Percentiles rank a stretch among this genome's conserved stretches.
Evolutionary conservation across 2,113 vertebrate genomes (phyloP).

Genomic region (Conger conger): DNA sequence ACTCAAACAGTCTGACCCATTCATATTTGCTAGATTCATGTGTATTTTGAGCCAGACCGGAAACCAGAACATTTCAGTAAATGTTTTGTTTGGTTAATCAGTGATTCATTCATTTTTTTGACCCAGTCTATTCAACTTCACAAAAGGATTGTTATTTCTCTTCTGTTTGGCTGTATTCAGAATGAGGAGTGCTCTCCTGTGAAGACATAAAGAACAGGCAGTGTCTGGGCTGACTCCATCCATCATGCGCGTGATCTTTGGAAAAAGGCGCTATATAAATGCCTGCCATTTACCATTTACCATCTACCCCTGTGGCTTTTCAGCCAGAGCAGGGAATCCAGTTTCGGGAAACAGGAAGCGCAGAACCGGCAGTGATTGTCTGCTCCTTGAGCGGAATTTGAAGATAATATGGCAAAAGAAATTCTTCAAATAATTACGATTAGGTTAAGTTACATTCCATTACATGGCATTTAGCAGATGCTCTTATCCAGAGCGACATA

Average conservation of each 20-base stretch:
- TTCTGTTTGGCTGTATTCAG: not conserved
- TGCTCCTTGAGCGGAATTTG: constrained; percentile 89
- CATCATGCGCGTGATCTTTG: not conserved
- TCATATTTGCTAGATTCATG: not conserved
- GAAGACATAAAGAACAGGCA: not conserved
- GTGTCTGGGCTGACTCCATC: not conserved
- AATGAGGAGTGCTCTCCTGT: not conserved
- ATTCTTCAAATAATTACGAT: constrained; percentile 72
- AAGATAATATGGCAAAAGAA: constrained; percentile 98
- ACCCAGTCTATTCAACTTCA: not conserved
- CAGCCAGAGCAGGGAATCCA: not conserved
- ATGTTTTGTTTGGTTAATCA: not conserved
- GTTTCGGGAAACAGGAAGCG: not conserved
- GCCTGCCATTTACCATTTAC: too few relatives aligned
- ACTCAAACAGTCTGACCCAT: not conserved
- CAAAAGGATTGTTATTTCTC: not conserved
- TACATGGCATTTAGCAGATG: too few relatives aligned
- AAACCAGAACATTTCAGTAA: not conserved
- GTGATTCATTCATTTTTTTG: not conserved
- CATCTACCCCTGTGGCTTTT: not conserved
- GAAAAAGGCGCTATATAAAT: too few relatives aligned
- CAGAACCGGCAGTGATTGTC: constrained; percentile 37
- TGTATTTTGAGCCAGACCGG: not conserved
- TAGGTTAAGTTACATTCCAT: too few relatives aligned
- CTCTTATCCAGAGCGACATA: too few relatives aligned